phyloP scores from a whole-genome alignment of 2,797 vertebrate species.

The Myotis myotis region DNA sequence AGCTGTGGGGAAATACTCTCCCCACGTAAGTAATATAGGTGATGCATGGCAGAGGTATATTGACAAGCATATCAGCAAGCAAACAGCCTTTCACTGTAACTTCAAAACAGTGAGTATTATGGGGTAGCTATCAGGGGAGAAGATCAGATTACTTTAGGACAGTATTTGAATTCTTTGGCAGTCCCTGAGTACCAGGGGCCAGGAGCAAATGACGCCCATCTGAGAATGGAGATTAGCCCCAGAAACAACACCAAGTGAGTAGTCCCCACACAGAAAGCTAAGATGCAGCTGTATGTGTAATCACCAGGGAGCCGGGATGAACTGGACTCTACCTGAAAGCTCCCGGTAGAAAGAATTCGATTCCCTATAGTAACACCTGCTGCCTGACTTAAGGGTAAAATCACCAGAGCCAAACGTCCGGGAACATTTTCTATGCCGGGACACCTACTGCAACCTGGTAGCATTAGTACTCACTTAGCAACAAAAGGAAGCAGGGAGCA shows the following conservation, averaged over 20 bases:
- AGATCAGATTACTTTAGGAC: not conserved
- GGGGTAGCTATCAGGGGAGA: not conserved
- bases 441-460: not conserved
- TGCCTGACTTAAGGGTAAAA: not conserved
- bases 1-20: not conserved
- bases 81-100: not conserved
- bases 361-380: not conserved
- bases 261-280: not conserved
- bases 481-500: slow-evolving; percentile 28
- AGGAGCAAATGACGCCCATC: not conserved
- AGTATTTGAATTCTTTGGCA: not conserved
- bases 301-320: not conserved
- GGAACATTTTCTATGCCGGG: not conserved
- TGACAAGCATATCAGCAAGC: not conserved
- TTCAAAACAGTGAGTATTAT: not conserved
- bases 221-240: not conserved
- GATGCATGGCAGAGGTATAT: not conserved
- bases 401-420: not conserved
- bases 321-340: not conserved
- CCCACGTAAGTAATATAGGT: not conserved
- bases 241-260: not conserved
- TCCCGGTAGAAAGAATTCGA: not conserved
- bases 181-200: not conserved
- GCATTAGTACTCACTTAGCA: not conserved
- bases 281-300: not conserved